Conservation (phyloP, 2,797 vertebrate species). For the Dallia pectoralis region DNA sequence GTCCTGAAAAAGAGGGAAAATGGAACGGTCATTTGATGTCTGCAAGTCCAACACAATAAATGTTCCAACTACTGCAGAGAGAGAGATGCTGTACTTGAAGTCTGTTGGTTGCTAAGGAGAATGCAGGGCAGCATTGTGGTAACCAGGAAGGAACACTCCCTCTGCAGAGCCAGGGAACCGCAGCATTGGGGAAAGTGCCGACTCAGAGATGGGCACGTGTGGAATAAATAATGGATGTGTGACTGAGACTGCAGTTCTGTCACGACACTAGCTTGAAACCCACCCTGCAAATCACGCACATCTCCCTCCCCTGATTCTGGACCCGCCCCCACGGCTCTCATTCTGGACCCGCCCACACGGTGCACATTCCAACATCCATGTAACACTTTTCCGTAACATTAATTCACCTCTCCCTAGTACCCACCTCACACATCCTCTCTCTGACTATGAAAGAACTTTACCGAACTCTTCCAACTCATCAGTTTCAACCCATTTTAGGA, state of each 20-base stretch:
- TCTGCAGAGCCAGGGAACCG: slow-evolving; percentile 61
- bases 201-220: slow-evolving; percentile 63
- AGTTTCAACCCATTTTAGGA: no score
- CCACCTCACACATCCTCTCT: no score
- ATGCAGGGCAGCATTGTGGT: background rate
- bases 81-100: background rate
- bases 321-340: background rate
- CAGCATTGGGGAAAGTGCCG: slow-evolving; percentile 68
- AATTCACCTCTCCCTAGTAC: background rate
- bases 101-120: background rate
- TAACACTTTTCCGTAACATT: background rate
- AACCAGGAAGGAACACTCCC: slow-evolving; percentile 35
- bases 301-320: background rate
- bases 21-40: background rate
- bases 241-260: slow-evolving; percentile 61
- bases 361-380: background rate
- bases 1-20: slow-evolving; percentile 70
- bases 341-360: background rate
- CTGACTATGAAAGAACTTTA: no score
- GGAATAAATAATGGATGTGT: slow-evolving; percentile 71
- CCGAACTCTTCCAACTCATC: no score
- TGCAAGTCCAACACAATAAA: background rate
- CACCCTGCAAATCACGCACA: slow-evolving; percentile 8
- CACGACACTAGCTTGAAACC: slow-evolving; percentile 17
- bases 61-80: background rate